Percentiles rank a stretch among this genome's conserved stretches.
These are phyloP conservation scores for Pagrus major DNA, from an alignment of 2,113 vertebrate species.

Conservation along the genomic window DNA sequence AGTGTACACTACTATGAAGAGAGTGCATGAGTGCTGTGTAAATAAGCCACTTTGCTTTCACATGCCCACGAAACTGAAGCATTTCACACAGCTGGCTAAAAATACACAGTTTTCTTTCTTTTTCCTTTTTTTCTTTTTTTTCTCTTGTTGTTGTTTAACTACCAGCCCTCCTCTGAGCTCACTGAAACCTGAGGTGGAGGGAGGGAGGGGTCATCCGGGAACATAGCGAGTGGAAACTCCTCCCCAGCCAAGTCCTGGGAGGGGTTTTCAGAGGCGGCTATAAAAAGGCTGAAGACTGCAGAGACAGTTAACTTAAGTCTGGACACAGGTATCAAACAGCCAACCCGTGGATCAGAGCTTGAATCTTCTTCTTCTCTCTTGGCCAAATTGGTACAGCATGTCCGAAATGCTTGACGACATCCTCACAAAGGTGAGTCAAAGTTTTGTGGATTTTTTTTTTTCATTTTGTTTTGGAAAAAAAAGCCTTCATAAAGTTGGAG, in stretches of 20 bases:
- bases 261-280: background rate
- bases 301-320: constrained; percentile 12
- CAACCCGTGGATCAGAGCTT: constrained; percentile 49
- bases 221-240: constrained; percentile 71
- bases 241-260: constrained; percentile 20
- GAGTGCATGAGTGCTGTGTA: constrained; percentile 31
- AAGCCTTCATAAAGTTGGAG: background rate
- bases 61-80: constrained; percentile 66
- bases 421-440: constrained; percentile 77
- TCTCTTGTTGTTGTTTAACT: constrained; percentile 36
- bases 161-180: constrained; percentile 63
- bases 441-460: background rate
- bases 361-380: constrained; percentile 29
- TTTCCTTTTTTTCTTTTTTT: constrained; percentile 5
- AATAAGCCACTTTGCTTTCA: constrained; percentile 58
- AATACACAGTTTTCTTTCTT: constrained; percentile 65
- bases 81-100: constrained; percentile 67
- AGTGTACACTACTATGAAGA: constrained; percentile 15
- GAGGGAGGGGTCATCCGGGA: constrained; percentile 77
- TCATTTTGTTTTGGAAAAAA: constrained; percentile 15
- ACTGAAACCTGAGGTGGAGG: constrained; percentile 74
- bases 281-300: background rate
- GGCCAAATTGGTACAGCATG: constrained; percentile 77
- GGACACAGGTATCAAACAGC: constrained; percentile 36
- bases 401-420: constrained; percentile 82